Evolutionary conservation across 2,113 vertebrate species (phyloP).

Genomic region (Progne subis): DNA sequence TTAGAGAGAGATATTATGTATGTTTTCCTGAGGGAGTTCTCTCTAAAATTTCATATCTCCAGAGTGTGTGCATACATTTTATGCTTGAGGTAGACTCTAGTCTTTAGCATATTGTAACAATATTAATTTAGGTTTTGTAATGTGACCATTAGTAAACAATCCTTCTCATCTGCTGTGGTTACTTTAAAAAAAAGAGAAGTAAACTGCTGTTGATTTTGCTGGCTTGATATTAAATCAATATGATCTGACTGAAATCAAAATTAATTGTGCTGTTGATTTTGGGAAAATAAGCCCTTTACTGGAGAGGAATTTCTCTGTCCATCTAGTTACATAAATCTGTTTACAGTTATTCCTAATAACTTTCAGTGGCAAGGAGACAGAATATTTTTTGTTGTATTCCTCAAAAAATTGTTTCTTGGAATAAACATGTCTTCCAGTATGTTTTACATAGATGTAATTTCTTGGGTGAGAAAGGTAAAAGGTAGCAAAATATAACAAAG

Average conservation of each 20-base stretch:
- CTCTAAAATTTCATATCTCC: neutral
- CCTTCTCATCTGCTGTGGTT: constrained; percentile 30
- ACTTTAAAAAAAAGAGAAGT: constrained; percentile 25
- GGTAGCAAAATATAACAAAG: neutral
- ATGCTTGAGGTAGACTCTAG: constrained; percentile 39
- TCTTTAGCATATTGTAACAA: constrained; percentile 41
- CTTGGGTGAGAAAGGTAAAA: neutral
- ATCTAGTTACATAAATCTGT: constrained; percentile 49
- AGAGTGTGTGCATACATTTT: constrained; percentile 19
- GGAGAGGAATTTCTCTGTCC: constrained; percentile 27
- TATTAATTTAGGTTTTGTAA: constrained; percentile 63
- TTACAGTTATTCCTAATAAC: constrained; percentile 57
- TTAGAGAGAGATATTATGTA: constrained; percentile 38
- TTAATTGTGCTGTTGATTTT: constrained; percentile 1
- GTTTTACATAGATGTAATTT: neutral
- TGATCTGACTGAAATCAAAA: constrained; percentile 44
- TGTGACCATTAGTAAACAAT: constrained; percentile 18
- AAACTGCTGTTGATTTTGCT: constrained; percentile 25
- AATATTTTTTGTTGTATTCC: constrained; percentile 1
- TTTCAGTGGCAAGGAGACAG: constrained; percentile 13
- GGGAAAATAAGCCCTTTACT: neutral
- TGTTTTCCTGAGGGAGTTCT: constrained; percentile 23
- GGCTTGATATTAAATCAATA: constrained; percentile 33
- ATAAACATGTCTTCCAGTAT: neutral
- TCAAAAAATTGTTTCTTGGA: constrained; percentile 40